Evolutionary conservation across 2,113 vertebrate species (phyloP), one percentile per base, ranked within the genome.

Genomic region (Gorsachius goisagi): DNA sequence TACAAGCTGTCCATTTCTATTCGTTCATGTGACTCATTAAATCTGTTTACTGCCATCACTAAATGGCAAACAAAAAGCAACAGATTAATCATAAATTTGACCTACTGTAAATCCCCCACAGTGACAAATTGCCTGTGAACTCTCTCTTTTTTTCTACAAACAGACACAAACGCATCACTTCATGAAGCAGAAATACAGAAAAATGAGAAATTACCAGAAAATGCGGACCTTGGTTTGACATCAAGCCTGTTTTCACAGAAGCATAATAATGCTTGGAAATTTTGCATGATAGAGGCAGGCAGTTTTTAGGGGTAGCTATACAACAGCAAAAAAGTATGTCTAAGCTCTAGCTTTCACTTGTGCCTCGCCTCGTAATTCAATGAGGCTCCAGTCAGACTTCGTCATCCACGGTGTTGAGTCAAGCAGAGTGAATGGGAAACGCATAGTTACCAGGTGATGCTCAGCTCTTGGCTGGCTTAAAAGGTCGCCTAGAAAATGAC

Each of bases 361-460:
- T 78, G 76, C 91, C 69, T 80, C 1, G 20, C 83, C 80, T 93
- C 66, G 27, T 82, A 69, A 92, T 76, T 89, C 90, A 82, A 0
- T 37, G 49, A 87, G 49, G 12, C 50, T 75, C 16, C 47, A 52
- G 81, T 92, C 67, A 62, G 84, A 55, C 71, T 92, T 85, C 69
- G 69, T 95, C 60, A 86, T 50, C 27, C 60, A 7, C 3, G 3
- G 72, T 2, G 1, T 76, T 92, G 71, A 49, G 17, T 93, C 91
- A 91, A 24, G 69, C 90, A 71, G 44, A 85, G 63, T 77, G 88
- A 91, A 56, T n/a, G 89, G 84, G 84, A 96, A 96, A 33, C 69
- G 55, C 91, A 76, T 77, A 95, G 96, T 95, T 96, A 95, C 78
- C 94, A 95, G 95, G 95, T 97, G 94, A 91, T 94, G 69, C 50